A percentile compares a stretch with the other conserved stretches of the same genome.
Conservation (phyloP, 2,113 vertebrate genomes). For the Ancistrus triradiatus region DNA sequence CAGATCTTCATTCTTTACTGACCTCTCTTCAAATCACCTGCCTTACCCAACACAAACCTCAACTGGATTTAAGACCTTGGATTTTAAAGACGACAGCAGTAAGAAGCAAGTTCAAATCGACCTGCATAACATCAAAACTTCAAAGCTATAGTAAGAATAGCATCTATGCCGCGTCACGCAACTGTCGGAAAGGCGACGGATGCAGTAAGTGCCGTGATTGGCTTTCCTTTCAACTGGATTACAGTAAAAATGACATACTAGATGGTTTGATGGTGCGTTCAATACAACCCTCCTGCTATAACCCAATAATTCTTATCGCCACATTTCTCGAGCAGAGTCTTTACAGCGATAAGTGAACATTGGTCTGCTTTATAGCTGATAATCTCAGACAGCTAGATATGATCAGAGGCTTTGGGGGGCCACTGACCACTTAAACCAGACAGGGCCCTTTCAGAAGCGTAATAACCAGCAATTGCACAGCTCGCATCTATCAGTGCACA, state of each 20-base stretch:
- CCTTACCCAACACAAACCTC: neutral
- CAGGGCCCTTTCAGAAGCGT: constrained; percentile 39
- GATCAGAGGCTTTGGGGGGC: constrained; percentile 67
- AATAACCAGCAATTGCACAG: constrained; percentile 65
- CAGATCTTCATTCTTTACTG: constrained; percentile 12
- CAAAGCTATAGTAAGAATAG: too few relatives aligned
- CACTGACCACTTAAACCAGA: constrained; percentile 67
- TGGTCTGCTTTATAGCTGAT: constrained; percentile 52
- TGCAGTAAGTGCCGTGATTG: constrained; percentile 3
- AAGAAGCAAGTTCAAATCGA: neutral
- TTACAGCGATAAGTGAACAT: constrained; percentile 40
- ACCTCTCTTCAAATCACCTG: neutral
- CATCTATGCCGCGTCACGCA: too few relatives aligned
- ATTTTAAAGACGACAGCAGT: neutral
- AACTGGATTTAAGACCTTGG: neutral
- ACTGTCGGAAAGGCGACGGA: neutral
- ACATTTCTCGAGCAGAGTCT: constrained; percentile 42
- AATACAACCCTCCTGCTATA: constrained; percentile 29
- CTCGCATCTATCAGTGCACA: constrained; percentile 62
- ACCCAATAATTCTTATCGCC: constrained; percentile 40
- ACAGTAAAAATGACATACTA: constrained; percentile 34
- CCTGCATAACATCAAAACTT: neutral
- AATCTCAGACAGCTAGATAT: constrained; percentile 68
- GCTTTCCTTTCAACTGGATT: constrained; percentile 14
- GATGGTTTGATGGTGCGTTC: constrained; percentile 28